Conservation (phyloP, 2,113 vertebrate species). For the Petroica traversi region DNA sequence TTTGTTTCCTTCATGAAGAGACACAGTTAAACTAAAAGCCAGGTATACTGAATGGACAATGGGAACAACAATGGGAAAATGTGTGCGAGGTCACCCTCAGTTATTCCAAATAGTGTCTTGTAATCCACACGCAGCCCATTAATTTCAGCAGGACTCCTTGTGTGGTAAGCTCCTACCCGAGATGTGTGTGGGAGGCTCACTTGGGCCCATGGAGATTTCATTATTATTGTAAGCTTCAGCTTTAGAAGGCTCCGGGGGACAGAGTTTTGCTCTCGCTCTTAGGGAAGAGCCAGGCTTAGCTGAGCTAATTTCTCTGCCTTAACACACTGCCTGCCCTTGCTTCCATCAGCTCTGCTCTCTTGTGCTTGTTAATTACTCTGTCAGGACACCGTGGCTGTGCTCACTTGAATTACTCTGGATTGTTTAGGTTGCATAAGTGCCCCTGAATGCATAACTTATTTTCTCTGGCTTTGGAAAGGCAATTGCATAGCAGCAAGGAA, state of each 20-base stretch:
- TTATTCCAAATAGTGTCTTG: neutral
- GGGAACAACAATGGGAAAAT: neutral
- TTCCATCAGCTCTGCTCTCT: neutral
- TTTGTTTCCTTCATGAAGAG: neutral
- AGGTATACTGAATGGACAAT: neutral
- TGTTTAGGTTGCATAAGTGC: neutral
- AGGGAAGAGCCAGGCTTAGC: neutral
- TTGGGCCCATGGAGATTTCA: slow-evolving; percentile 19
- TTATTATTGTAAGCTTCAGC: slow-evolving; percentile 27
- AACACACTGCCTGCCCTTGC: neutral
- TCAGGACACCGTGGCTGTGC: neutral
- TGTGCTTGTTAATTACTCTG: neutral
- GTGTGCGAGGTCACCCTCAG: neutral
- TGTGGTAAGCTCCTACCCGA: neutral
- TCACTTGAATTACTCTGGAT: neutral
- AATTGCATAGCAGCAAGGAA: neutral
- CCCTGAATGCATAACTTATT: neutral
- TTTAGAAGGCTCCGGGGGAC: neutral
- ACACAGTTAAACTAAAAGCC: neutral
- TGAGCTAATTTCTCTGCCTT: neutral
- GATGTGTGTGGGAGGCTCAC: slow-evolving; percentile 32
- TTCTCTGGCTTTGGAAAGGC: neutral
- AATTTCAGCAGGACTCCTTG: slow-evolving; percentile 13
- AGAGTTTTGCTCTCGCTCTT: neutral
- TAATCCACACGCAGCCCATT: neutral